These are phyloP conservation scores for Lamellibrachia satsuma DNA, from an alignment of 2,888 invertebrate species.

Conservation along the genomic window DNA sequence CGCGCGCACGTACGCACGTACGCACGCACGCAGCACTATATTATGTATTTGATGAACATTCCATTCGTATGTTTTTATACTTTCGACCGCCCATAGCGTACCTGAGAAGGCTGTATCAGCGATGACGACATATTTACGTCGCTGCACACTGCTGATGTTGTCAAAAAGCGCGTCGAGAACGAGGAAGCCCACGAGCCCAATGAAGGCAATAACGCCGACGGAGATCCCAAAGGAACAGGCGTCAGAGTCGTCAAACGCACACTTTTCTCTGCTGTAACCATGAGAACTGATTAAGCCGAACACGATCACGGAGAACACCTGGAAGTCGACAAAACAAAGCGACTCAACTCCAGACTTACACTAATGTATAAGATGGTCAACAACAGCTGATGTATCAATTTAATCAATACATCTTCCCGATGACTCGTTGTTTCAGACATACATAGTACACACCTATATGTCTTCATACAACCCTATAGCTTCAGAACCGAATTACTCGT, in stretches of 20 bases:
- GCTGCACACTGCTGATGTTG: constrained; percentile 93
- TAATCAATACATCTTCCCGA: neutral
- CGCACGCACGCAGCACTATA: too few species aligned
- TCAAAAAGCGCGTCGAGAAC: constrained; percentile 90
- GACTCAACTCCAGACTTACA: neutral
- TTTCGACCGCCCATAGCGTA: constrained; percentile 61
- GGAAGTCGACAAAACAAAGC: constrained; percentile 58
- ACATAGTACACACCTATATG: too few species aligned
- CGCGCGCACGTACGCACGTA: too few species aligned
- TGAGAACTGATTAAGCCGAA: constrained; percentile 89
- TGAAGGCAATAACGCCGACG: constrained; percentile 90
- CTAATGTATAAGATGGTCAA: neutral
- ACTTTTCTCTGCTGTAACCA: constrained; percentile 92
- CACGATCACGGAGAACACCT: constrained; percentile 95
- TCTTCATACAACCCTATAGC: too few species aligned
- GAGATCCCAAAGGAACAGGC: constrained; percentile 77
- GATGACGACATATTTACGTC: constrained; percentile 93
- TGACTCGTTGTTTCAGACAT: too few species aligned
- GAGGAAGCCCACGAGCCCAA: constrained; percentile 82
- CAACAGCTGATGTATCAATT: neutral
- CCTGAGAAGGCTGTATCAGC: constrained; percentile 92
- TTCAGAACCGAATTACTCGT: too few species aligned
- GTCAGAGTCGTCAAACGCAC: constrained; percentile 62
- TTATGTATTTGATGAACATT: too few species aligned
- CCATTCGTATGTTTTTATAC: too few species aligned